Evolutionary conservation across 2,888 invertebrate genomes (phyloP), one percentile per base, ranked within the genome.

Genomic region (Antitype chi): DNA sequence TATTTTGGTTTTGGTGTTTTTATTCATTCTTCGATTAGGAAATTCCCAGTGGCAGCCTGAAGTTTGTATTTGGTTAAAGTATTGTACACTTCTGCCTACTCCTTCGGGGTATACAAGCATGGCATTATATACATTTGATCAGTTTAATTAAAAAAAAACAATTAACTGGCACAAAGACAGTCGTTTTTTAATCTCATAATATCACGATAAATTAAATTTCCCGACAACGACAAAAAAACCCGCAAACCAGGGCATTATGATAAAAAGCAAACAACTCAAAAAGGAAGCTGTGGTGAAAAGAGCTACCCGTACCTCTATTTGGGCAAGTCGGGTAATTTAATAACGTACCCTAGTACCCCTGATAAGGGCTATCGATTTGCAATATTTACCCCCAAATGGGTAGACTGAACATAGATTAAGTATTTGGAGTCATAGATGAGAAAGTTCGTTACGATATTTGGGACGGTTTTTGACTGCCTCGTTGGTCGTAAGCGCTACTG

Each of bases 331-430:
- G 89, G 92, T 93, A 93, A 94, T 94, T 94, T 93, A 94, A 94
- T 94, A 94, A 93, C 91, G 84, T 78, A 80, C 89, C 85, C 88
- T 80, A 89, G 88, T 83, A 84, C 85, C 85, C 68, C 80, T 90
- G 94, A 93, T 94, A 93, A 93, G 93, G 90, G 88, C 84, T 92
- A 94, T 95, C 91, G 94, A 94, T 94, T 94, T 87, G 90, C 93
- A 91, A 94, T 94, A 93, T 94, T 94, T 93, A 92, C 93, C 91
- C 92, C 85, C 70, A 82, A 89, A 88, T 84, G 89, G 84, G 87
- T 84, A 70, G 70, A 60, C 73, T n/a, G 80, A 71, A 63, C 89
- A 90, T 73, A 90, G 91, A 91, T 82, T 89, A 87, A 76, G 73
- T 80, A 71, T 76, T 68, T 7, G 28, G 17, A n/a, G 49, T 9